Conservation (phyloP, 35 echinoderm and acorn worm genomes). For the Stichopus chloronotus region DNA sequence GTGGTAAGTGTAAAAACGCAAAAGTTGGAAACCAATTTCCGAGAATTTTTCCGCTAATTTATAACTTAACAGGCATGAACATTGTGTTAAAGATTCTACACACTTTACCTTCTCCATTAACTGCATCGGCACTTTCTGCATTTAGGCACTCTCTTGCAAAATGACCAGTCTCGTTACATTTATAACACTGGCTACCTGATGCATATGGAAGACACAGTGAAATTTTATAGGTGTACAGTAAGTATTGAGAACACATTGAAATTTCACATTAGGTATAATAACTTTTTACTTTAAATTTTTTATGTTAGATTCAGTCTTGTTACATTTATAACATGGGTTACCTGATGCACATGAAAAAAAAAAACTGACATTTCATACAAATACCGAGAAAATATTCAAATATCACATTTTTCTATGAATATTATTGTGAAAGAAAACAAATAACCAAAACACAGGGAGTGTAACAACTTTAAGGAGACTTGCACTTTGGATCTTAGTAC, state of each 20-base stretch:
- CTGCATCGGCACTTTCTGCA: background rate
- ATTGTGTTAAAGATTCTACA: background rate
- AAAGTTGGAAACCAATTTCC: too few relatives aligned
- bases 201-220: background rate
- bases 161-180: constrained; percentile 66
- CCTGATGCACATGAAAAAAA: background rate
- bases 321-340: constrained; percentile 59
- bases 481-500: background rate
- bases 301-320: constrained; percentile 8
- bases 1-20: too few relatives aligned
- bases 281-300: too few relatives aligned
- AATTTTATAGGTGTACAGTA: background rate
- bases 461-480: background rate
- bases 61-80: background rate
- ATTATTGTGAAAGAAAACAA: background rate
- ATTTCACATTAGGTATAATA: too few relatives aligned
- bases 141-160: constrained; percentile 65
- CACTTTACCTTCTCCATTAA: background rate
- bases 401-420: background rate
- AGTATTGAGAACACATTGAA: background rate
- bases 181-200: constrained; percentile 47
- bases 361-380: background rate
- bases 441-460: background rate
- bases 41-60: too few relatives aligned
- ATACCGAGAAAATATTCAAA: background rate